Conservation (phyloP, 2,797 vertebrate genomes). For the Australoheros facetus region DNA sequence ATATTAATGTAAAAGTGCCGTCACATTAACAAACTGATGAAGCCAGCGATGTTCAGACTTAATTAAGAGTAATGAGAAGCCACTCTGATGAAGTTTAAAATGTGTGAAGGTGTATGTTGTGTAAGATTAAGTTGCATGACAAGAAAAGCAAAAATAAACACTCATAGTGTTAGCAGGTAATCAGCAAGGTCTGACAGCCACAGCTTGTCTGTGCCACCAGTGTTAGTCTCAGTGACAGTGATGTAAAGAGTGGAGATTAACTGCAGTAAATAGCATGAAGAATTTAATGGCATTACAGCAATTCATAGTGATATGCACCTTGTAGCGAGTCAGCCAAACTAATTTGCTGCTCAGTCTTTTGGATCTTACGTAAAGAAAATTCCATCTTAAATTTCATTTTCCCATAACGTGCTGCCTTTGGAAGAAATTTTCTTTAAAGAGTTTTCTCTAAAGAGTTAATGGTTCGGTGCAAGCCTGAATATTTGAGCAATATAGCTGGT, state of each 20-base stretch:
- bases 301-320: conserved; percentile 41
- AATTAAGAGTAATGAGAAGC: conserved; percentile 53
- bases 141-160: background rate
- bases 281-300: conserved; percentile 35
- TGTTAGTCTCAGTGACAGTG: background rate
- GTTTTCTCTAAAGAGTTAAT: background rate
- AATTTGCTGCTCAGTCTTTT: conserved; percentile 36
- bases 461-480: background rate
- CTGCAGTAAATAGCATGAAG: conserved; percentile 30
- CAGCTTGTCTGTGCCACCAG: background rate
- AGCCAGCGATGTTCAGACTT: conserved; percentile 22
- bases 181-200: background rate
- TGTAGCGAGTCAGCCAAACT: conserved; percentile 5
- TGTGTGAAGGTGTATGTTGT: background rate
- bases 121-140: background rate
- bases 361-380: conserved; percentile 17
- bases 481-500: background rate
- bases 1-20: background rate
- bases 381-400: conserved; percentile 7
- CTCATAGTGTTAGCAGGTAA: background rate
- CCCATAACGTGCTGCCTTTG: conserved; percentile 1
- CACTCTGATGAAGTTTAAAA: conserved; percentile 19
- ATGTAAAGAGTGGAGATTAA: background rate
- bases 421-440: background rate
- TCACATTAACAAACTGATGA: background rate